Conservation (phyloP, 2,888 invertebrate species). For the Pristionchus entomophagus region DNA sequence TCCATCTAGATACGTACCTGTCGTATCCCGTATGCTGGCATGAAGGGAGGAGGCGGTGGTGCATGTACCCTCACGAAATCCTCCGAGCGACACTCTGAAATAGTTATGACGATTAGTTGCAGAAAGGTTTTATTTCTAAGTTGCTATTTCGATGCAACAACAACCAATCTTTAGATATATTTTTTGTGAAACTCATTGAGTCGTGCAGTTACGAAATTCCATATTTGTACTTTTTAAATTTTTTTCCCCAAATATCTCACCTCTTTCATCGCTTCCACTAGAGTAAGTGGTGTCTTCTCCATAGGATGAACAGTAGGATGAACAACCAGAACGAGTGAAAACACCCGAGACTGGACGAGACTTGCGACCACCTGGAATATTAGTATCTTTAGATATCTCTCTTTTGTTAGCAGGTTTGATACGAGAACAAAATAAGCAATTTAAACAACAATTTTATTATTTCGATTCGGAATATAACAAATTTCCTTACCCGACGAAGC, state of each 20-base stretch:
- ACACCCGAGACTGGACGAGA: slow-evolving; percentile 34
- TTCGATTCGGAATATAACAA: no score
- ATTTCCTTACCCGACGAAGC: slow-evolving; percentile 28
- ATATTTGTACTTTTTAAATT: no score
- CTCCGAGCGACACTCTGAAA: slow-evolving; percentile 14
- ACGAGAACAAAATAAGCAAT: no score
- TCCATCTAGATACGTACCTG: not conserved
- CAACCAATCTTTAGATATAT: no score
- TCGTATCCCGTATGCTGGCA: slow-evolving; percentile 40
- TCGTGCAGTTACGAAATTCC: no score
- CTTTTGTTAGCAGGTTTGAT: not conserved
- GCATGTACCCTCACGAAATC: slow-evolving; percentile 45
- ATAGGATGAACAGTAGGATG: slow-evolving; percentile 35
- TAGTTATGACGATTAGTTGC: no score
- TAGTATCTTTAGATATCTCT: no score
- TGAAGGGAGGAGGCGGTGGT: slow-evolving; percentile 45
- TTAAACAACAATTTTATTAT: no score
- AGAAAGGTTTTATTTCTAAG: no score
- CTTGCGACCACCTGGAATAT: slow-evolving; percentile 8
- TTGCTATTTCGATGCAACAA: no score
- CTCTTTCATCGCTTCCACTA: slow-evolving; percentile 21
- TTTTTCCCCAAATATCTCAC: no score
- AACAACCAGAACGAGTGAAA: slow-evolving; percentile 31
- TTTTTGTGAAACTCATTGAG: not conserved
- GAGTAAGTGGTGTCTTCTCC: slow-evolving; percentile 42